phyloP scores from a whole-genome alignment of 2,888 invertebrate genomes.

The Chrysopilus asiliformis region DNA sequence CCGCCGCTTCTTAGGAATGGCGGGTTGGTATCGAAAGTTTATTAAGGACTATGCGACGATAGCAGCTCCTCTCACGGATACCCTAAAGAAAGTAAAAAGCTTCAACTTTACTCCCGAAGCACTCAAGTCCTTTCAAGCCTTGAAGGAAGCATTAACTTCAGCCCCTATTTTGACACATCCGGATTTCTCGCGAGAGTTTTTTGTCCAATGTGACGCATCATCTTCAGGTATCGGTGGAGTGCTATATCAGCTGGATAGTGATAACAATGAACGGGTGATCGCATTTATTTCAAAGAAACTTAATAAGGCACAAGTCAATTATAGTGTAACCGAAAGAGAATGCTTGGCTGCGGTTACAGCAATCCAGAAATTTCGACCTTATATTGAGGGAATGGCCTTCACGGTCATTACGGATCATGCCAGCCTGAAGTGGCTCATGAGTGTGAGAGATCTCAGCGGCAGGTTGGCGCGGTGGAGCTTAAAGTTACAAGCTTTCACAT shows the following conservation, averaged over 20 bases:
- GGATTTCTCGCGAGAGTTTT: slow-evolving; percentile 8
- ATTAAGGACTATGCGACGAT: slow-evolving; percentile 7
- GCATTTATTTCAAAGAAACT: too few relatives aligned
- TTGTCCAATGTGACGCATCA: slow-evolving; percentile 11
- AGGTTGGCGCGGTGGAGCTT: too few relatives aligned
- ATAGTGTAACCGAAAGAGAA: too few relatives aligned
- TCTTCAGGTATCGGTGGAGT: slow-evolving; percentile 7
- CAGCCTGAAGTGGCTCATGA: too few relatives aligned
- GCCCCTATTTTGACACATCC: slow-evolving; percentile 12
- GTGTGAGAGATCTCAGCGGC: too few relatives aligned
- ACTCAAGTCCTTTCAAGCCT: slow-evolving; percentile 4
- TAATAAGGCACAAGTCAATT: too few relatives aligned
- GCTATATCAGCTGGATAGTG: slow-evolving; percentile 5
- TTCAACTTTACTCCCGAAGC: slow-evolving; percentile 4
- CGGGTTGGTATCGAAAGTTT: background rate
- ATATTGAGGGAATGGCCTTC: too few relatives aligned
- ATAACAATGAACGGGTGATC: background rate
- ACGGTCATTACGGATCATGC: too few relatives aligned
- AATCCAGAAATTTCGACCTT: too few relatives aligned
- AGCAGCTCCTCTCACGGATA: slow-evolving; percentile 11
- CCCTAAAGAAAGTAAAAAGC: slow-evolving; percentile 4
- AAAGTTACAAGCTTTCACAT: too few relatives aligned
- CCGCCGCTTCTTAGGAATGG: slow-evolving; percentile 1
- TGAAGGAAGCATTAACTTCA: slow-evolving; percentile 6
- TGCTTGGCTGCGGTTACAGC: too few relatives aligned